Percentiles rank a stretch among this genome's conserved stretches.
Evolutionary conservation across 2,888 invertebrate genomes (phyloP).

Genomic region (Bellardia bayeri): DNA sequence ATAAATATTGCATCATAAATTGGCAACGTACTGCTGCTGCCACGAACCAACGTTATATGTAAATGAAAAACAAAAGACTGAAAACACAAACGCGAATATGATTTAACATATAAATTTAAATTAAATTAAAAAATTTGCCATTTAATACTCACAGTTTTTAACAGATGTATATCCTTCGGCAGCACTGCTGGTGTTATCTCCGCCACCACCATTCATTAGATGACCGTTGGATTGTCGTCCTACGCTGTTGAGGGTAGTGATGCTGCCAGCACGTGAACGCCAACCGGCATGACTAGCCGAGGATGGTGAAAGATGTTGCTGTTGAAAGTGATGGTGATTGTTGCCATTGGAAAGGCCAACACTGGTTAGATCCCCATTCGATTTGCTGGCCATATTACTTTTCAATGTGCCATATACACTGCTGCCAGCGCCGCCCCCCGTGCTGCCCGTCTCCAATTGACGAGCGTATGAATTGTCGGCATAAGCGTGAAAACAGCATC

Average conservation of each 20-base stretch:
- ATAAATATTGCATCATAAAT: conserved; percentile 48
- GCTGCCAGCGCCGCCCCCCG: conserved; percentile 84
- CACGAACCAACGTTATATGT: background rate
- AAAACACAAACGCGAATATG: conserved; percentile 48
- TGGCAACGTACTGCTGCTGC: background rate
- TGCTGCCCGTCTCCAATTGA: conserved; percentile 89
- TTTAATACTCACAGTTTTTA: conserved; percentile 83
- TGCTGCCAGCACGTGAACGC: conserved; percentile 86
- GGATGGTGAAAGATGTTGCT: conserved; percentile 74
- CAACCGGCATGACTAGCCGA: conserved; percentile 83
- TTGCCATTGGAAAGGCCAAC: conserved; percentile 79
- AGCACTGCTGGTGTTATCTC: conserved; percentile 80
- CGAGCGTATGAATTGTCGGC: conserved; percentile 97
- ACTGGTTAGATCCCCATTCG: conserved; percentile 82
- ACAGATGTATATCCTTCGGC: conserved; percentile 84
- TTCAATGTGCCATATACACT: conserved; percentile 86
- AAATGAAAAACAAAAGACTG: conserved; percentile 42
- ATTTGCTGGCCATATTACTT: conserved; percentile 82
- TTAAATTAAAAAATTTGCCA: background rate
- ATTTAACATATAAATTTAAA: background rate
- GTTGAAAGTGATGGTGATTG: conserved; percentile 77
- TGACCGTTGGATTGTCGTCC: conserved; percentile 84
- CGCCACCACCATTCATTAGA: conserved; percentile 77
- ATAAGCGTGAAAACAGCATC: conserved; percentile 99
- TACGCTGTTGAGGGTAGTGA: conserved; percentile 87